These are phyloP conservation scores for Monopis laevigella DNA, from an alignment of 2,888 invertebrate genomes.

Conservation along the genomic window DNA sequence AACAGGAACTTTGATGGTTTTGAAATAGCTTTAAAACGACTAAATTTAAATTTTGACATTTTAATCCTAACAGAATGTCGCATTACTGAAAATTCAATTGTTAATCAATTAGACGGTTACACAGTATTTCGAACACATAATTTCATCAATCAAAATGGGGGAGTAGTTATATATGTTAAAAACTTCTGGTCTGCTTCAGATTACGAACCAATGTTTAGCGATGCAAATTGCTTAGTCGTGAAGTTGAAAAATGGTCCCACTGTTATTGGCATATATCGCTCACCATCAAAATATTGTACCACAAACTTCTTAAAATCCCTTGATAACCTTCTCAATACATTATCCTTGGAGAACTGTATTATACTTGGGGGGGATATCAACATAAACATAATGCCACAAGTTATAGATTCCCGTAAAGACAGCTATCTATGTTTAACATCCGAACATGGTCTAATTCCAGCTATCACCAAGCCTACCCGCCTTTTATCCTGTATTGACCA, in stretches of 20 bases:
- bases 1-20: conserved; percentile 17
- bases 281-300: conserved; percentile 14
- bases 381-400: neutral
- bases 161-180: conserved; percentile 16
- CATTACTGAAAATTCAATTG: conserved; percentile 10
- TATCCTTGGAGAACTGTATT: neutral
- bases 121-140: conserved; percentile 8
- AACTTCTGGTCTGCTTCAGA: conserved; percentile 12
- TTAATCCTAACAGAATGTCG: conserved; percentile 19
- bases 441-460: neutral
- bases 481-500: neutral
- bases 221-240: conserved; percentile 16
- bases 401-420: neutral
- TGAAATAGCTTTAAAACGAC: conserved; percentile 8
- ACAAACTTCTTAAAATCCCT: conserved; percentile 15
- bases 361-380: conserved; percentile 1
- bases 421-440: neutral
- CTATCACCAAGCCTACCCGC: neutral
- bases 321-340: neutral
- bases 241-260: neutral
- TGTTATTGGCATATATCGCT: conserved; percentile 16
- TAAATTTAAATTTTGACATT: conserved; percentile 14
- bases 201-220: conserved; percentile 15
- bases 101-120: conserved; percentile 15
- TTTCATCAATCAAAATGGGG: conserved; percentile 16